Evolutionary conservation across 2,113 vertebrate species (phyloP).

Genomic region (Onychostoma macrolepis): DNA sequence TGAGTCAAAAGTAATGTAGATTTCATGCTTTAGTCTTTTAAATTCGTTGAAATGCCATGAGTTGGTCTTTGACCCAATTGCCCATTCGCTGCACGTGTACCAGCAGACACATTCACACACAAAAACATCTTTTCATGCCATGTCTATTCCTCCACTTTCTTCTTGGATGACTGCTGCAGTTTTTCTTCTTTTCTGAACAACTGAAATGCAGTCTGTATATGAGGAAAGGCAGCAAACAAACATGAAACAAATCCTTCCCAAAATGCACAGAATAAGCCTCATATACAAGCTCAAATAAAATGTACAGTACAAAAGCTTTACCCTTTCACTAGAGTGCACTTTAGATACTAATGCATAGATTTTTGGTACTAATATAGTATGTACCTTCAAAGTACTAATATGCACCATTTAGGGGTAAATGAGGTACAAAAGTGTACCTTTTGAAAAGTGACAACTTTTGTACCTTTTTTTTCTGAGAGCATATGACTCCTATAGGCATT

Average conservation of each 20-base stretch:
- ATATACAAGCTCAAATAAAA: background rate
- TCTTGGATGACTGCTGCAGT: slow-evolving; percentile 1
- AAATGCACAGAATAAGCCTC: background rate
- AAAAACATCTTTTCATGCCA: background rate
- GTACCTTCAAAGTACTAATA: no score
- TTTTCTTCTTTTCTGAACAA: background rate
- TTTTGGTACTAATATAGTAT: no score
- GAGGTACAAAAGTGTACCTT: no score
- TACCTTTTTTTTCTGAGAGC: no score
- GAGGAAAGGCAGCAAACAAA: slow-evolving; percentile 6
- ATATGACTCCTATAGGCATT: no score
- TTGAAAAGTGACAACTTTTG: no score
- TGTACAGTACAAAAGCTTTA: background rate
- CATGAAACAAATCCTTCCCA: background rate
- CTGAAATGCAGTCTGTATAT: background rate
- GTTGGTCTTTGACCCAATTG: slow-evolving; percentile 14
- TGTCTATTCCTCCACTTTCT: background rate
- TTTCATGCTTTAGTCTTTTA: background rate
- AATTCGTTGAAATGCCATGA: background rate
- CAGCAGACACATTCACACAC: background rate
- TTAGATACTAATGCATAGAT: background rate
- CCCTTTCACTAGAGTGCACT: background rate
- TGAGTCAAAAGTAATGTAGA: background rate
- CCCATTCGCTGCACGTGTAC: background rate
- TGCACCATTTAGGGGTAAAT: no score